phyloP scores from a whole-genome alignment of 1,140 invertebrate species.

The Polyergus mexicanus region DNA sequence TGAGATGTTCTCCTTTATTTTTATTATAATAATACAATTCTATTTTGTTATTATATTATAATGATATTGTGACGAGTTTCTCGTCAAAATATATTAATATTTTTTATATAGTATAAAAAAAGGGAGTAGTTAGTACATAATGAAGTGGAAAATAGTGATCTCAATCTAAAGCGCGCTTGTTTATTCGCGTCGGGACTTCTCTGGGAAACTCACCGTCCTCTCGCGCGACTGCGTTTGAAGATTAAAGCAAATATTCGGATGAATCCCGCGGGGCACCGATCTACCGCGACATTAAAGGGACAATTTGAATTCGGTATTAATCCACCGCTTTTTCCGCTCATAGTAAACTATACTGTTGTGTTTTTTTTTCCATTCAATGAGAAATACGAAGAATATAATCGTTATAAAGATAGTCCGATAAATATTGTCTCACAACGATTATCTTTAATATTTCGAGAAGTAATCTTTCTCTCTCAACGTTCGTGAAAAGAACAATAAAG shows the following conservation, averaged over 20 bases:
- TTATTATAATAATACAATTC: neutral
- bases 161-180: conserved; percentile 32
- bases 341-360: neutral
- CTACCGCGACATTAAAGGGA: conserved; percentile 73
- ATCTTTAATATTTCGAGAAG: conserved; percentile 8
- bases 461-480: neutral
- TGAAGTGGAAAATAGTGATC: conserved; percentile 33
- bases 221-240: neutral
- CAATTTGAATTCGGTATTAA: conserved; percentile 70
- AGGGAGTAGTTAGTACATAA: neutral
- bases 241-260: conserved; percentile 66
- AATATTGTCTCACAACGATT: neutral
- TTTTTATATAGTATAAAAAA: neutral
- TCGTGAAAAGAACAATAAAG: neutral
- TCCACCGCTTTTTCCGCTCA: conserved; percentile 10
- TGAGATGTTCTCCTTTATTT: too few species aligned
- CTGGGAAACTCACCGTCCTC: conserved; percentile 27
- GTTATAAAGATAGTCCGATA: neutral
- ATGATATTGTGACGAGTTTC: neutral
- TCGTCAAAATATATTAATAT: neutral
- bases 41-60: neutral
- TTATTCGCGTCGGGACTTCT: conserved; percentile 45
- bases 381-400: conserved; percentile 12
- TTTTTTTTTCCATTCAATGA: conserved; percentile 5
- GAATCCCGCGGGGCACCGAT: conserved; percentile 56